Conservation (phyloP, 2,113 vertebrate species). For the Nasalis larvatus region DNA sequence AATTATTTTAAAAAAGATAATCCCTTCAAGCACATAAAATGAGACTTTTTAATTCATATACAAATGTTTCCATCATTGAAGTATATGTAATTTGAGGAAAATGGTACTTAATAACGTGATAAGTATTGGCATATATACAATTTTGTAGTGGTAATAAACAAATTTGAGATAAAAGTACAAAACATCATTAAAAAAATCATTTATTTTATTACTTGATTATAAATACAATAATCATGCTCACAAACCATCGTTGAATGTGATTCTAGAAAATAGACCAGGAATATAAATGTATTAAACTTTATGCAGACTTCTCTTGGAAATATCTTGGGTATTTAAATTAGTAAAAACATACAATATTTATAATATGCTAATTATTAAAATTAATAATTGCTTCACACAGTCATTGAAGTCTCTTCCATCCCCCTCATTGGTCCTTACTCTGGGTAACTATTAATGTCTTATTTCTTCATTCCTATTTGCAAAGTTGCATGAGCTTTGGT, state of each 20-base stretch:
- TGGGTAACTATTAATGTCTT: background rate
- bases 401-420: background rate
- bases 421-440: background rate
- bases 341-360: background rate
- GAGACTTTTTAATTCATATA: background rate
- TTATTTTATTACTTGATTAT: conserved; percentile 14
- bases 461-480: background rate
- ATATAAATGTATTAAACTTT: background rate
- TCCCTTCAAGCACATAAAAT: background rate
- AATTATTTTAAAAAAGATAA: background rate
- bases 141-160: background rate
- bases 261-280: background rate
- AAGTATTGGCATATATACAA: background rate
- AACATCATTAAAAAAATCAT: background rate
- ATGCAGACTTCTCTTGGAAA: background rate
- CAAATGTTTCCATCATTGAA: background rate
- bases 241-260: background rate
- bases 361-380: background rate
- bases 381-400: background rate
- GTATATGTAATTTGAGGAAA: background rate
- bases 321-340: background rate
- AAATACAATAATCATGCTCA: background rate
- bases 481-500: background rate
- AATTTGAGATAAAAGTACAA: background rate
- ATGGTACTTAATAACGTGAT: background rate